A percentile compares a stretch with the other conserved stretches of the same genome.
phyloP scores from a whole-genome alignment of 1,140 invertebrate genomes.

The Dendrolimus kikuchii region DNA sequence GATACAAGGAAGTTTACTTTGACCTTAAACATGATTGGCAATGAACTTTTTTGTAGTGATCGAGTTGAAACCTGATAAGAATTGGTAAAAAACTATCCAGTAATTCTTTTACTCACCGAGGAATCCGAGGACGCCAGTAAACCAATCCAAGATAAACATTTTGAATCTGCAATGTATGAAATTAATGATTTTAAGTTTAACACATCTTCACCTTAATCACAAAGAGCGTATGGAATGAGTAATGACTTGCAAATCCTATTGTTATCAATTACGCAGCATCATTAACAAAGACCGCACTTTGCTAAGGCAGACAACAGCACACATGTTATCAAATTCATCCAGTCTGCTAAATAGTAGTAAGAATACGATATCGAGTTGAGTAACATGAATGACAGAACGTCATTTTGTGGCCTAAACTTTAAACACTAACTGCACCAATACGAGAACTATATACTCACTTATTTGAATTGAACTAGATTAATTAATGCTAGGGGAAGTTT shows the following conservation, averaged over 20 bases:
- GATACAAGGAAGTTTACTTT: no score
- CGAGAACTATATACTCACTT: conserved; percentile 54
- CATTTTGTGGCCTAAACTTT: conserved; percentile 54
- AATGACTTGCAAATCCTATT: conserved; percentile 56
- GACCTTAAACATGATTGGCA: no score
- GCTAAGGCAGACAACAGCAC: conserved; percentile 14
- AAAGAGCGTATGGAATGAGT: conserved; percentile 37
- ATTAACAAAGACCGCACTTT: conserved; percentile 18
- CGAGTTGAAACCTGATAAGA: no score
- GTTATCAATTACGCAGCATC: conserved; percentile 29
- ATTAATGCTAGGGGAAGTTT: conserved; percentile 59
- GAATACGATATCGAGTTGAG: conserved; percentile 53
- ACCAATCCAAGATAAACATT: conserved; percentile 99
- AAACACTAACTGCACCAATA: conserved; percentile 26
- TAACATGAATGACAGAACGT: conserved; percentile 62
- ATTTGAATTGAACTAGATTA: conserved; percentile 63
- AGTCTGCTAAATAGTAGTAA: conserved; percentile 31
- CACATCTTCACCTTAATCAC: conserved; percentile 30
- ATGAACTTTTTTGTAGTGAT: no score
- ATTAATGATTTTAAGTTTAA: conserved; percentile 33
- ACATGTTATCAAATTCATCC: conserved; percentile 21
- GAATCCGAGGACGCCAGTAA: conserved; percentile 95
- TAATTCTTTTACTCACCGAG: conserved; percentile 81
- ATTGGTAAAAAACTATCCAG: no score
- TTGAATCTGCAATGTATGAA: conserved; percentile 65